Evolutionary conservation across 2,888 invertebrate species (phyloP).

Genomic region (Amblyjoppa fuscipennis): DNA sequence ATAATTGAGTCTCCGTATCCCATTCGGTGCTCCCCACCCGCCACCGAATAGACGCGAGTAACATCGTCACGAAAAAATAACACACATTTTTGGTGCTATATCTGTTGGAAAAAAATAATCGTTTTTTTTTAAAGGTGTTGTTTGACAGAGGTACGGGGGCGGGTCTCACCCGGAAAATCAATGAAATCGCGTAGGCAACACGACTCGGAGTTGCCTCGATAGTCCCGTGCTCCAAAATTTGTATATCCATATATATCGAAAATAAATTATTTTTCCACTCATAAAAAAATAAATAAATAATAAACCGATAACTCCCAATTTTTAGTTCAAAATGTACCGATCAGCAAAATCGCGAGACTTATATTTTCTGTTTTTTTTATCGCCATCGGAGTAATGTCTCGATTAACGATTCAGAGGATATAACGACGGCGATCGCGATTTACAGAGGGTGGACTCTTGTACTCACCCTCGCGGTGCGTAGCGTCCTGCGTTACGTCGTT

Average conservation of each 20-base stretch:
- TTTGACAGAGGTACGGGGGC: conserved; percentile 48
- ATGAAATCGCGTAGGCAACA: conserved; percentile 72
- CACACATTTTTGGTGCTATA: neutral
- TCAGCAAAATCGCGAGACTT: neutral
- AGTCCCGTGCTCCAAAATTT: neutral
- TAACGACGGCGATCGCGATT: neutral
- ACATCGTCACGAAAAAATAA: neutral
- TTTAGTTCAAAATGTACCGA: neutral
- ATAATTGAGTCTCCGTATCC: conserved; percentile 11
- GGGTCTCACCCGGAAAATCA: conserved; percentile 74
- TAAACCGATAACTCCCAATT: neutral
- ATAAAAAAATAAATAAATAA: neutral
- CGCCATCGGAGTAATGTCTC: neutral
- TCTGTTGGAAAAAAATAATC: neutral
- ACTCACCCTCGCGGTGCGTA: conserved; percentile 38
- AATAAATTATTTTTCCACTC: neutral
- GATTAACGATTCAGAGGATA: neutral
- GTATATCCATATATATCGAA: neutral
- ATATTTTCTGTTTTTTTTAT: neutral
- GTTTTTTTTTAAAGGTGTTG: conserved; percentile 8
- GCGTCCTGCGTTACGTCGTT: conserved; percentile 34
- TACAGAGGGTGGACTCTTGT: conserved; percentile 1
- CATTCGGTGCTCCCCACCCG: neutral
- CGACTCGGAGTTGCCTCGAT: conserved; percentile 34
- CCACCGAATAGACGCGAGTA: neutral